Conservation (phyloP, 2,113 vertebrate genomes). For the Phycodurus eques region DNA sequence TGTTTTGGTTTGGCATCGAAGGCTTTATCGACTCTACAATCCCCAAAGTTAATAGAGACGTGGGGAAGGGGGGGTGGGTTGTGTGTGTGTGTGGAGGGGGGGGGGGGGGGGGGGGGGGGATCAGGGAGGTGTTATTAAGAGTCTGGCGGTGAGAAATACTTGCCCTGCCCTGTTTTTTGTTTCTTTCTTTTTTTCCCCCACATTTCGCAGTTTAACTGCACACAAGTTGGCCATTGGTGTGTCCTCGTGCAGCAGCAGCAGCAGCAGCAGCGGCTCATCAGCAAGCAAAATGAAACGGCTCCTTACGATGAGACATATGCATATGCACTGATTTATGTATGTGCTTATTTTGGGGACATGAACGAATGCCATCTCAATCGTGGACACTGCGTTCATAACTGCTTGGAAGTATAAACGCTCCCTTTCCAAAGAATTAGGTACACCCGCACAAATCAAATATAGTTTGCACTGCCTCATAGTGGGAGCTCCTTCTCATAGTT, state of each 20-base stretch:
- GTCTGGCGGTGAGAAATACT: constrained; percentile 64
- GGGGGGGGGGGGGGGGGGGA: background rate
- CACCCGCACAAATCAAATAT: no score
- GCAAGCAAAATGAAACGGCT: background rate
- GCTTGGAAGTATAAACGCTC: background rate
- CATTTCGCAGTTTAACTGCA: constrained; percentile 93
- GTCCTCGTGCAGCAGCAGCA: constrained; percentile 90
- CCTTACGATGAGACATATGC: background rate
- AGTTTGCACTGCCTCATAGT: no score
- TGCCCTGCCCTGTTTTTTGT: constrained; percentile 69
- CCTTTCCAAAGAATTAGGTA: background rate
- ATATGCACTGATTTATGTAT: no score
- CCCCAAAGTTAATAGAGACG: background rate
- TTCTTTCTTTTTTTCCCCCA: constrained; percentile 51
- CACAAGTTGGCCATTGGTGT: constrained; percentile 94
- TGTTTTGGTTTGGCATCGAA: background rate
- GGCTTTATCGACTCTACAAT: constrained; percentile 26
- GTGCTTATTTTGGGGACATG: no score
- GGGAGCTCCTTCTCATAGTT: background rate
- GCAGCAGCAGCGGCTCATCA: constrained; percentile 51
- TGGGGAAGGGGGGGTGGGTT: background rate
- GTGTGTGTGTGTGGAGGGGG: constrained; percentile 11
- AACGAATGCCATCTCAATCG: background rate
- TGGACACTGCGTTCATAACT: background rate
- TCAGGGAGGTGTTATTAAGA: constrained; percentile 8